Percentiles rank a stretch among this genome's conserved stretches.
Evolutionary conservation across 1,140 invertebrate genomes (phyloP).

Genomic region (Tetranychus cinnabarinus): DNA sequence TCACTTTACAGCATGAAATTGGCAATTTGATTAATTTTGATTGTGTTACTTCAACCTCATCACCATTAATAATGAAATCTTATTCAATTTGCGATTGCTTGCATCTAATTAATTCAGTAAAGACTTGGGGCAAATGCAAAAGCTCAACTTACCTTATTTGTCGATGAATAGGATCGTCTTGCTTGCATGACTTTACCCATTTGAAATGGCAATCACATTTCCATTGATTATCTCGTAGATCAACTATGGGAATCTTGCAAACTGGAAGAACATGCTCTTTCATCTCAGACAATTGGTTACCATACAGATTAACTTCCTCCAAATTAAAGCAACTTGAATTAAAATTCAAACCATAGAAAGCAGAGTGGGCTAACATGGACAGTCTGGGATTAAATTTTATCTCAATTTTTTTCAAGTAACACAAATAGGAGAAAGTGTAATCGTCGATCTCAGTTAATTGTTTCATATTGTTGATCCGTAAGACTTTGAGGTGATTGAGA

Average conservation of each 20-base stretch:
- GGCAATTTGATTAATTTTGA: too few species aligned
- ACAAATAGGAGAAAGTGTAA: slow-evolving; percentile 8
- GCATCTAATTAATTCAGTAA: too few species aligned
- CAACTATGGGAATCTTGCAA: slow-evolving; percentile 8
- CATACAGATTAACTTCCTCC: neutral
- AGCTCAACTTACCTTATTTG: neutral
- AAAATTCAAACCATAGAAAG: neutral
- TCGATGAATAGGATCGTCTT: neutral
- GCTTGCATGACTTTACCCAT: slow-evolving; percentile 11
- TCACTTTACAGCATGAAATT: neutral
- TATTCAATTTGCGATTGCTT: too few species aligned
- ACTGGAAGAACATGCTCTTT: neutral
- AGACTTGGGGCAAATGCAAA: too few species aligned
- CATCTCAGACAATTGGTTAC: neutral
- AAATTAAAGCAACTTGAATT: neutral
- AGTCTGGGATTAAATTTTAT: neutral
- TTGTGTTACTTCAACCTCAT: too few species aligned
- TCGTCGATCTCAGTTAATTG: neutral
- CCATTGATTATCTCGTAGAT: slow-evolving; percentile 13
- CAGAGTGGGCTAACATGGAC: neutral
- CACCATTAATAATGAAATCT: too few species aligned
- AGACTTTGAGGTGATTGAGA: slow-evolving; percentile 4
- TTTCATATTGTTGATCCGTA: slow-evolving; percentile 9
- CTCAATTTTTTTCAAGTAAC: neutral
- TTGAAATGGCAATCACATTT: slow-evolving; percentile 11